Percentiles rank a stretch among this genome's conserved stretches.
These are phyloP conservation scores for Syndactyla subalaris DNA, from an alignment of 2,797 vertebrate species.

Conservation along the genomic window DNA sequence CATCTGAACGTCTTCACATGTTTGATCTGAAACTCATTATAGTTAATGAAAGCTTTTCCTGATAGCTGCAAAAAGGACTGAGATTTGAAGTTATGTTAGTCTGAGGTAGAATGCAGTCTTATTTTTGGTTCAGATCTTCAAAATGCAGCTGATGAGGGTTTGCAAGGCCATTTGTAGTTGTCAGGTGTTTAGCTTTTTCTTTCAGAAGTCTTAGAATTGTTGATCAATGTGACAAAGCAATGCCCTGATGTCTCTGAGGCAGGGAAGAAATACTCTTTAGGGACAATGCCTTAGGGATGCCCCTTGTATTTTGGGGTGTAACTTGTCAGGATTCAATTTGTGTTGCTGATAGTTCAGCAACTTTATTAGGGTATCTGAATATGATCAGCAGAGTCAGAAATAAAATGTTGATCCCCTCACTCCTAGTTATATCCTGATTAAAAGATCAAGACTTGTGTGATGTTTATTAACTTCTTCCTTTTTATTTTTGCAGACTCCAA, in stretches of 20 bases:
- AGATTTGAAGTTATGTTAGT: neutral
- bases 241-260: neutral
- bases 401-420: neutral
- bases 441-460: neutral
- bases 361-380: neutral
- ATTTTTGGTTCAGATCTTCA: neutral
- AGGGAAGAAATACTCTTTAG: neutral
- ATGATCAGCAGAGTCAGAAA: neutral
- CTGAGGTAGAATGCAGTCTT: neutral
- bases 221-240: neutral
- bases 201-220: neutral
- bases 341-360: neutral
- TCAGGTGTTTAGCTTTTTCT: neutral
- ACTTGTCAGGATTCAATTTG: neutral
- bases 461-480: neutral
- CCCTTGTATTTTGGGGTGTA: neutral
- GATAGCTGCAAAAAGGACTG: neutral
- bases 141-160: neutral
- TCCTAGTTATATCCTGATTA: neutral
- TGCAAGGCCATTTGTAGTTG: neutral
- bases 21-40: neutral
- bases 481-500: neutral
- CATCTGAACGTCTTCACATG: neutral
- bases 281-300: neutral
- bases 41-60: neutral